Evolutionary conservation across 2,113 vertebrate species (phyloP).

Genomic region (Colinus virginianus): DNA sequence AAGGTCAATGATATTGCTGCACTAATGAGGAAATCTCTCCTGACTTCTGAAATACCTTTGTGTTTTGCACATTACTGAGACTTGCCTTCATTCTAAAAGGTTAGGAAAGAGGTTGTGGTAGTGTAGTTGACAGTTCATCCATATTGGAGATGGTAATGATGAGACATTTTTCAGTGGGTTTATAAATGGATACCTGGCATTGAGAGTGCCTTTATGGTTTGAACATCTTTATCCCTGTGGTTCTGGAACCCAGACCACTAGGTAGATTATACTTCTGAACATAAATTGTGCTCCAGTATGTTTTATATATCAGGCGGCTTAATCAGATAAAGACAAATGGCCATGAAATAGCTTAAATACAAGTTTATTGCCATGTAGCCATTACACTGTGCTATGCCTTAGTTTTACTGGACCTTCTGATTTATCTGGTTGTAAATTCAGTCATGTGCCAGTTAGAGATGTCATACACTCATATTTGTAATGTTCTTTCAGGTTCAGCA

Average conservation of each 20-base stretch:
- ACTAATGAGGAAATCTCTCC: background rate
- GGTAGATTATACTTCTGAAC: background rate
- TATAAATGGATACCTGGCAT: constrained; percentile 47
- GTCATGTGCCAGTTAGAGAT: background rate
- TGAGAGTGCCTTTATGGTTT: constrained; percentile 40
- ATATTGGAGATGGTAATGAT: constrained; percentile 11
- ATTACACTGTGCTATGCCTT: background rate
- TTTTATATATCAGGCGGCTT: constrained; percentile 44
- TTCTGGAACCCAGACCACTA: constrained; percentile 43
- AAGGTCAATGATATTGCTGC: background rate
- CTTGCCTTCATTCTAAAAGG: constrained; percentile 27
- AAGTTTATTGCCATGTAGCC: constrained; percentile 16
- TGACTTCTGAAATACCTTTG: background rate
- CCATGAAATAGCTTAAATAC: background rate
- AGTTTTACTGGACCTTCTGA: background rate
- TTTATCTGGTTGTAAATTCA: background rate
- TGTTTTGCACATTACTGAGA: background rate
- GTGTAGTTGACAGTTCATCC: constrained; percentile 50
- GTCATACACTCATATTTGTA: background rate
- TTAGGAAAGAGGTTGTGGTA: constrained; percentile 12
- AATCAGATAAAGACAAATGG: constrained; percentile 34
- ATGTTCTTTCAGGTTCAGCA: background rate
- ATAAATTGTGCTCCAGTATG: constrained; percentile 23
- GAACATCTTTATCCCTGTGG: constrained; percentile 30
- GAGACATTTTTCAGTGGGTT: constrained; percentile 35